phyloP scores from a whole-genome alignment of 2,888 invertebrate species.

The Drosophila kambysellisi region DNA sequence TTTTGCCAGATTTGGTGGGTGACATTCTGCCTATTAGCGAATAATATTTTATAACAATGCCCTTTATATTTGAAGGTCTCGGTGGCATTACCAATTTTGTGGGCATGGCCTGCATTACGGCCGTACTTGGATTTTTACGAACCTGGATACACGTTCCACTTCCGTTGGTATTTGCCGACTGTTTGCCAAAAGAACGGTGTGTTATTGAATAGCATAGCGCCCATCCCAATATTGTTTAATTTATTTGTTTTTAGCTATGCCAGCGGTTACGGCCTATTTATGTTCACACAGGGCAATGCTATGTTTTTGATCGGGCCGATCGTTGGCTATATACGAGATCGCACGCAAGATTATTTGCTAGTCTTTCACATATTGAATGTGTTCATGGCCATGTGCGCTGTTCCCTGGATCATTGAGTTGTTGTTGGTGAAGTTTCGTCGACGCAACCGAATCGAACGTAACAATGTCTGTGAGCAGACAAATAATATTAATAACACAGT shows the following conservation, averaged over 20 bases:
- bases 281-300: conserved; percentile 89
- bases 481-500: conserved; percentile 20
- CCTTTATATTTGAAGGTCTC: conserved; percentile 84
- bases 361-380: conserved; percentile 89
- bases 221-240: neutral
- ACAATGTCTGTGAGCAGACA: conserved; percentile 52
- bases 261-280: conserved; percentile 90
- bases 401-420: conserved; percentile 89
- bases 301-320: conserved; percentile 89
- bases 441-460: conserved; percentile 60
- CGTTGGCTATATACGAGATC: conserved; percentile 88
- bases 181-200: conserved; percentile 87
- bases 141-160: conserved; percentile 90
- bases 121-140: conserved; percentile 88
- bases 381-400: conserved; percentile 88
- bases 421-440: conserved; percentile 76
- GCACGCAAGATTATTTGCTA: conserved; percentile 88
- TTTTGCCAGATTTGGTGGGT: conserved; percentile 89
- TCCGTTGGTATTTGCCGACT: conserved; percentile 90
- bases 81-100: conserved; percentile 85
- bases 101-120: conserved; percentile 87
- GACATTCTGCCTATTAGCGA: neutral
- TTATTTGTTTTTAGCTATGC: conserved; percentile 86
- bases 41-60: neutral
- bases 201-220: neutral